A percentile compares a stretch with the other conserved stretches of the same genome.
These are phyloP conservation scores for Pomacea maculata DNA, from an alignment of 1,140 invertebrate species.

Conservation along the genomic window DNA sequence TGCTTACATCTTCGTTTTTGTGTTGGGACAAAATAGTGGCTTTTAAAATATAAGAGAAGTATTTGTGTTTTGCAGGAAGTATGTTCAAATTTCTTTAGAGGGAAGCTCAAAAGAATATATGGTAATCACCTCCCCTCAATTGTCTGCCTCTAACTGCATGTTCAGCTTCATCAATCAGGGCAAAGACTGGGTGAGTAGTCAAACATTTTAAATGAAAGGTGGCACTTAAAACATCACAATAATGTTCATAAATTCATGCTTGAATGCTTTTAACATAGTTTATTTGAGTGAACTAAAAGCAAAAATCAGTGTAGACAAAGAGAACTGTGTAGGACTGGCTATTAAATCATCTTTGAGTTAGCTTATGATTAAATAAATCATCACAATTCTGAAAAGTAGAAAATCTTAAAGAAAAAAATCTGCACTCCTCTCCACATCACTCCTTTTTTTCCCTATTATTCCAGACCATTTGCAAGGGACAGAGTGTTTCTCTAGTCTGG, in stretches of 20 bases:
- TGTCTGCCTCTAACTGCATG: slow-evolving; percentile 63
- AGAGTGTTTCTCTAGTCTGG: slow-evolving; percentile 84
- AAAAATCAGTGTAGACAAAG: too few relatives aligned
- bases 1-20: too few relatives aligned
- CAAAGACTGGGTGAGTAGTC: slow-evolving; percentile 33
- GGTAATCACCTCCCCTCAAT: slow-evolving; percentile 70
- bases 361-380: too few relatives aligned
- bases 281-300: too few relatives aligned
- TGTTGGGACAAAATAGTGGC: too few relatives aligned
- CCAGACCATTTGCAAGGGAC: slow-evolving; percentile 73
- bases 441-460: slow-evolving; percentile 21
- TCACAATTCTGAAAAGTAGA: too few relatives aligned
- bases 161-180: slow-evolving; percentile 45
- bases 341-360: too few relatives aligned
- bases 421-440: background rate
- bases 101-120: slow-evolving; percentile 73
- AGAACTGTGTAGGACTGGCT: too few relatives aligned
- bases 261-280: too few relatives aligned
- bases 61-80: slow-evolving; percentile 71
- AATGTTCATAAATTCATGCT: too few relatives aligned
- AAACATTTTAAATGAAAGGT: background rate
- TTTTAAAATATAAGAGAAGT: slow-evolving; percentile 49
- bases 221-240: too few relatives aligned
- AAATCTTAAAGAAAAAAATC: too few relatives aligned
- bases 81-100: slow-evolving; percentile 69